A percentile compares a stretch with the other conserved stretches of the same genome.
These are phyloP conservation scores for Chaetops frenatus DNA, from an alignment of 2,113 vertebrate genomes.

Conservation along the genomic window DNA sequence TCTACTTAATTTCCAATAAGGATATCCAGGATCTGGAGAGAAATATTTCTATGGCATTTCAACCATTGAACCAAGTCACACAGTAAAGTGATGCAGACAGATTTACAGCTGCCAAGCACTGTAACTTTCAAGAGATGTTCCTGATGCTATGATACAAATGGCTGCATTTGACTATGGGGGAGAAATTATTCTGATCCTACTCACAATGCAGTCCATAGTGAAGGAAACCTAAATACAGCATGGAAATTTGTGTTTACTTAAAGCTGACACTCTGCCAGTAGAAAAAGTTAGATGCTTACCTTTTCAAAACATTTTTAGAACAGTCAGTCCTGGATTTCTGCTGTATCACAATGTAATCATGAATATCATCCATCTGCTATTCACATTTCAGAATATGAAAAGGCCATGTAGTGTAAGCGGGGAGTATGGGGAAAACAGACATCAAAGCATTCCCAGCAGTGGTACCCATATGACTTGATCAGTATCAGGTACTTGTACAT, in stretches of 20 bases:
- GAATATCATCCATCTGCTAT: background rate
- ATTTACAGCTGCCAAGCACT: background rate
- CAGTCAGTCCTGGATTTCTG: background rate
- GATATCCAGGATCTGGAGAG: background rate
- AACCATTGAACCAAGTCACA: fast-evolving
- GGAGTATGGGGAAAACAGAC: background rate
- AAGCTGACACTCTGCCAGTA: background rate
- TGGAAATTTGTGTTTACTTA: background rate
- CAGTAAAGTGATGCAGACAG: background rate
- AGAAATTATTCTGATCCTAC: background rate
- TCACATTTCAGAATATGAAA: background rate
- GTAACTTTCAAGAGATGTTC: background rate
- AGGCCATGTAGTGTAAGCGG: background rate
- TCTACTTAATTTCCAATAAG: background rate
- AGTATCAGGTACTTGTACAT: background rate
- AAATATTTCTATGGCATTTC: background rate
- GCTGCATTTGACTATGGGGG: background rate
- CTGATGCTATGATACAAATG: background rate
- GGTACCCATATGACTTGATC: background rate
- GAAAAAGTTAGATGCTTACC: background rate
- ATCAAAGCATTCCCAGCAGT: background rate
- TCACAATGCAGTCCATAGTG: background rate
- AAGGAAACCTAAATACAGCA: background rate
- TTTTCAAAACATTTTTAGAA: background rate
- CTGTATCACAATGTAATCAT: background rate